Base-by-base conservation (phyloP, 2,113 vertebrate species). In the Gallinago jamesoni region DNA sequence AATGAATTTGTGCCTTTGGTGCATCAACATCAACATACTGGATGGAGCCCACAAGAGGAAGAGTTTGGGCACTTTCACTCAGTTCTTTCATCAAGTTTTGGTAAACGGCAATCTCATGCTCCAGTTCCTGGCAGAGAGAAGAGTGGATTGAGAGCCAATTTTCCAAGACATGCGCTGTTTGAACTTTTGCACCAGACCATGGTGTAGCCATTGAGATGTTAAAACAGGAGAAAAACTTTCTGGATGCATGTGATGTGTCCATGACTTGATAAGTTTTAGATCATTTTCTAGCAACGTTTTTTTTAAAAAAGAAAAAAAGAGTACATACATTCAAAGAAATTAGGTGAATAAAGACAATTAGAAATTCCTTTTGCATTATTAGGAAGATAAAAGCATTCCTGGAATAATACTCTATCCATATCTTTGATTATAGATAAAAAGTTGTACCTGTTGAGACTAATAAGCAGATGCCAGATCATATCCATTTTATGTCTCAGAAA, bases 1-100 rank as follows among this genome's bases (percentile, higher is more conserved):
- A 97, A 78, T 84, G 79, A 48, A 99, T 96, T 55, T 95, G 98
- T 37, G 96, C 96, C 82, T 87, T 98, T 11, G 98, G 98, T 74
- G 90, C 88, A 57, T 95, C 96, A 39, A 98, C 93, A 84, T 98
- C 98, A 73, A 97, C 89, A 31, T 56, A 95, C 37, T 81, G 87
- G 55, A 95, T 57, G 27, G 30, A 95, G 14, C 77, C 64, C 2
- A 21, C 37, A 30, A 95, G 83, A 74, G 82, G 23, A 77, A 98
- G 93, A 47, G 57, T 52, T 84, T 89, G 81, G 25, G 47, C 90
- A 23, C 31, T 97, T 92, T 91, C 91, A 39, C 33, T 90, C 43
- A 98, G 87, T 48, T 98, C 94, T 66, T 88, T 89, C 83, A 97
- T 5, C 66, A 97, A 24, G 59, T 81, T 82, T 95, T 97, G 90